Evolutionary conservation across 2,888 invertebrate genomes (phyloP).

Genomic region (Stenchaetothrips biformis): DNA sequence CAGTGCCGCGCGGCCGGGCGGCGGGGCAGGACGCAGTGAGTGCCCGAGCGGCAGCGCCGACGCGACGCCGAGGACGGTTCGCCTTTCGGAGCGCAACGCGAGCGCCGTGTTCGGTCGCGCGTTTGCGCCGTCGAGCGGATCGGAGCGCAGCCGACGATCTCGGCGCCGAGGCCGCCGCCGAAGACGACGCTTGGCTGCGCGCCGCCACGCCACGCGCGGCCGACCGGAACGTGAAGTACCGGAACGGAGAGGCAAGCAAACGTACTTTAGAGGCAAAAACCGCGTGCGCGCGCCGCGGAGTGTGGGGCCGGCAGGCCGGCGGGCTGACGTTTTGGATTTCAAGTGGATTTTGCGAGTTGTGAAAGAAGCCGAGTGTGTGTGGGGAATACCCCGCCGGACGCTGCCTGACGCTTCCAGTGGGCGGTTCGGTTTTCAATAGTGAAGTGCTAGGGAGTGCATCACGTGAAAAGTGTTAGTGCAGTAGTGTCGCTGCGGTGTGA

Average conservation of each 20-base stretch:
- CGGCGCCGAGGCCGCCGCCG: not conserved
- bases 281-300: not conserved
- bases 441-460: no score
- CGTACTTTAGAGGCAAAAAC: not conserved
- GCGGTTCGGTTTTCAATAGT: no score
- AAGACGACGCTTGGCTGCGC: not conserved
- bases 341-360: no score
- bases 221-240: not conserved
- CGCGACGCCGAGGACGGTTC: not conserved
- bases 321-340: no score
- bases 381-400: no score
- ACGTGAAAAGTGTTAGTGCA: no score
- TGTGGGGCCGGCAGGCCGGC: no score
- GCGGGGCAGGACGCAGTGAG: not conserved
- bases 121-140: not conserved
- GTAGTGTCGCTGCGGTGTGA: no score
- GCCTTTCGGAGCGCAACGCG: not conserved
- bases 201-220: not conserved
- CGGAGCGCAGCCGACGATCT: not conserved
- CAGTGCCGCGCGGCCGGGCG: not conserved
- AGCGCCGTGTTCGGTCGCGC: not conserved
- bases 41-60: not conserved
- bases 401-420: no score
- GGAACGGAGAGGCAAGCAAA: not conserved
- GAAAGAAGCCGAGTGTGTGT: no score